These are phyloP conservation scores for Theretra japonica DNA, from an alignment of 2,888 invertebrate genomes.

Conservation along the genomic window DNA sequence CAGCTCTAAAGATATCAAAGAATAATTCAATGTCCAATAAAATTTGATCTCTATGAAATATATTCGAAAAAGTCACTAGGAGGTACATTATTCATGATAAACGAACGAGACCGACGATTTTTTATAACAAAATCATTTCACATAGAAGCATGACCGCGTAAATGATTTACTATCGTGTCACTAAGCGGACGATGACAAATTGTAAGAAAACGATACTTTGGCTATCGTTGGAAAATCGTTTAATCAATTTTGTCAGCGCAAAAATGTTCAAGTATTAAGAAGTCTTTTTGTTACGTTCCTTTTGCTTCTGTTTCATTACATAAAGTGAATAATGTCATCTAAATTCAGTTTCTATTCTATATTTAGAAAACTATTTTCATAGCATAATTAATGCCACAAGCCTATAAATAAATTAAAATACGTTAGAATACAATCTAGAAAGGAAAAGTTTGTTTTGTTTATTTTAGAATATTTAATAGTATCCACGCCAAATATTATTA, in stretches of 20 bases:
- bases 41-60: slow-evolving; percentile 3
- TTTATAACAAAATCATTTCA: slow-evolving; percentile 6
- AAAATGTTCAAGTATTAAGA: not conserved
- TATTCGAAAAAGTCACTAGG: not conserved
- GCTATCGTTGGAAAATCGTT: not conserved
- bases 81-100: slow-evolving; percentile 22
- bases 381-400: not conserved
- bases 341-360: too few species aligned
- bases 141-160: slow-evolving; percentile 10
- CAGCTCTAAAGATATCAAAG: not conserved
- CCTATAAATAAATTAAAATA: not conserved
- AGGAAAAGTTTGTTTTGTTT: not conserved
- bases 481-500: too few species aligned
- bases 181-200: slow-evolving; percentile 24
- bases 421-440: not conserved
- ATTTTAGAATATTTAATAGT: not conserved
- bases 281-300: not conserved
- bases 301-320: not conserved
- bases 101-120: not conserved
- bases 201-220: slow-evolving; percentile 15
- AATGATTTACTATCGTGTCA: slow-evolving; percentile 27
- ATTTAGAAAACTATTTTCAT: too few species aligned
- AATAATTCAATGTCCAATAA: not conserved
- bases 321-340: too few species aligned
- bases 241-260: not conserved